phyloP scores from a whole-genome alignment of 2,888 invertebrate genomes.

The Drosophila hamatofila region DNA sequence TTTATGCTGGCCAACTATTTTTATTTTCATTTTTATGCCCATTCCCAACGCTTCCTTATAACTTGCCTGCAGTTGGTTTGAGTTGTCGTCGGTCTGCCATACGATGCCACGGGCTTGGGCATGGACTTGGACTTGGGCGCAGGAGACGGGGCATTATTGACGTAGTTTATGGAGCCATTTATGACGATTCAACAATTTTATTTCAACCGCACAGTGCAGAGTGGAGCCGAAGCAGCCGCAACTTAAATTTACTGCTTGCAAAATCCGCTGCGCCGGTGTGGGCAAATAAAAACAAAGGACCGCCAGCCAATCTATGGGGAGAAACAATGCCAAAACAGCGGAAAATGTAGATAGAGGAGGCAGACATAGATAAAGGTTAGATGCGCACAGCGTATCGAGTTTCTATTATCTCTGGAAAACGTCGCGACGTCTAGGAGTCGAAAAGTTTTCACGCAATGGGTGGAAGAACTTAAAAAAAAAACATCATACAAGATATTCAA shows the following conservation, averaged over 20 bases:
- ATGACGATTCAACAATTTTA: slow-evolving; percentile 82
- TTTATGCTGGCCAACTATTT: slow-evolving; percentile 78
- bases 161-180: slow-evolving; percentile 81
- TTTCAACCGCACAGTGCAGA: slow-evolving; percentile 76
- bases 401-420: slow-evolving; percentile 77
- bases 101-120: not conserved
- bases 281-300: slow-evolving; percentile 77
- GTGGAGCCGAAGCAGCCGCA: slow-evolving; percentile 41
- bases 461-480: slow-evolving; percentile 58
- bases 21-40: slow-evolving; percentile 73
- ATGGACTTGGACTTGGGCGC: not conserved
- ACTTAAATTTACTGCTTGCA: slow-evolving; percentile 79
- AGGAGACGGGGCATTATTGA: slow-evolving; percentile 60
- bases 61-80: slow-evolving; percentile 52
- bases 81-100: slow-evolving; percentile 38
- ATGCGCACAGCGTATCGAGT: slow-evolving; percentile 80
- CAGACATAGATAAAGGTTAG: slow-evolving; percentile 76
- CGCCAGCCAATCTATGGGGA: slow-evolving; percentile 39
- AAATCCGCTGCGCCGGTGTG: slow-evolving; percentile 68
- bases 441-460: slow-evolving; percentile 73
- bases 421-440: slow-evolving; percentile 82
- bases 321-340: slow-evolving; percentile 77
- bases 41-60: slow-evolving; percentile 57
- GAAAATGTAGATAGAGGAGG: slow-evolving; percentile 51
- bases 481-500: slow-evolving; percentile 27